Percentiles rank a stretch among this genome's conserved stretches.
Conservation (phyloP, 2,888 invertebrate species). For the Chaetoderma sp. region DNA sequence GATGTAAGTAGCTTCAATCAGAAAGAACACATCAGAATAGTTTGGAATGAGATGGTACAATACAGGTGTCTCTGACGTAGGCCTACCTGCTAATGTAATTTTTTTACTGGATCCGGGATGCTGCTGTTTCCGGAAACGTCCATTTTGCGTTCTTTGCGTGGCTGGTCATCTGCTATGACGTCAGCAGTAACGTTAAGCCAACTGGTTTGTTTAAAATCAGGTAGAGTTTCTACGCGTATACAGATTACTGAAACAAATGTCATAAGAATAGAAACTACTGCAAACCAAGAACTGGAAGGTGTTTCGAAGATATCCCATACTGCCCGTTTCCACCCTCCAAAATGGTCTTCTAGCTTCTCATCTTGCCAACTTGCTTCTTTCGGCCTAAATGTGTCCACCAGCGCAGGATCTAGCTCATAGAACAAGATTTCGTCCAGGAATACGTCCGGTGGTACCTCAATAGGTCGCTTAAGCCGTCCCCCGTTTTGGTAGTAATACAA, state of each 20-base stretch:
- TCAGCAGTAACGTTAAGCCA: too few relatives aligned
- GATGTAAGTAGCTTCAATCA: constrained; percentile 65
- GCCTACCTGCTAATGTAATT: too few relatives aligned
- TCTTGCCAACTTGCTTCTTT: constrained; percentile 69
- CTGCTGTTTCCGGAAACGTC: too few relatives aligned
- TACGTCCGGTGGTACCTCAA: constrained; percentile 70
- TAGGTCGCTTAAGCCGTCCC: constrained; percentile 69
- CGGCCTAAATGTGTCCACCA: constrained; percentile 68
- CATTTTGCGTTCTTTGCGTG: too few relatives aligned
- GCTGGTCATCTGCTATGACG: too few relatives aligned
- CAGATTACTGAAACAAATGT: constrained; percentile 70
- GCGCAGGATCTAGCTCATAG: constrained; percentile 68
- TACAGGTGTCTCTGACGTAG: too few relatives aligned
- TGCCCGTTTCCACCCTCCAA: constrained; percentile 45
- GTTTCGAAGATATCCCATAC: constrained; percentile 71
- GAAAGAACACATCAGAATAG: constrained; percentile 57
- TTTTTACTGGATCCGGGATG: too few relatives aligned
- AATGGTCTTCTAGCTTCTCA: constrained; percentile 57
- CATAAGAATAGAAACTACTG: constrained; percentile 68
- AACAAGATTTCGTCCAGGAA: constrained; percentile 71
- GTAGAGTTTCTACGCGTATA: constrained; percentile 72
- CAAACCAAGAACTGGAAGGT: constrained; percentile 68
- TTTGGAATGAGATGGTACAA: too few relatives aligned
- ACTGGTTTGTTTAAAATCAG: constrained; percentile 38
- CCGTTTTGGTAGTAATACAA: constrained; percentile 69